Conservation (phyloP, 2,113 vertebrate species). For the Tringa solitaria region DNA sequence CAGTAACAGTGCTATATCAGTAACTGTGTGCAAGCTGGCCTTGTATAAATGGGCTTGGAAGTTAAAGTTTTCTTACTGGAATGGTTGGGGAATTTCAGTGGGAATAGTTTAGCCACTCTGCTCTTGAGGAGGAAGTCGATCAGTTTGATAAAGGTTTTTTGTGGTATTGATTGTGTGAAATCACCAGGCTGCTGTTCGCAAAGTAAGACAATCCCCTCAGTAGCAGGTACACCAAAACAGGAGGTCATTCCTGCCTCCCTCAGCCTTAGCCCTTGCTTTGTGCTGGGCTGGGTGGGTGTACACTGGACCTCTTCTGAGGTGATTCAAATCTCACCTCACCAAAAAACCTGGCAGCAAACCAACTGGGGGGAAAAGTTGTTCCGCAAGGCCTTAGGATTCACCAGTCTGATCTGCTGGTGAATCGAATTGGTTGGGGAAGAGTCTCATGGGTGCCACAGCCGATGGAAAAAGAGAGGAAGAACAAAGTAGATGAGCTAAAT, state of each 20-base stretch:
- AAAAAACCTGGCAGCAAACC: neutral
- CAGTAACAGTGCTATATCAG: neutral
- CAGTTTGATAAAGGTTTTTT: neutral
- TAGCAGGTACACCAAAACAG: neutral
- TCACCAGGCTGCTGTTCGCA: neutral
- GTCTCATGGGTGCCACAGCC: neutral
- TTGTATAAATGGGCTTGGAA: neutral
- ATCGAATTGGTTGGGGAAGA: neutral
- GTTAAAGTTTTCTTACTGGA: neutral
- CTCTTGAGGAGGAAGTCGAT: neutral
- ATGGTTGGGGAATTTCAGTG: neutral
- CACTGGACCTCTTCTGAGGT: neutral
- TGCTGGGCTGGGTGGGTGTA: neutral
- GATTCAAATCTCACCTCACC: neutral
- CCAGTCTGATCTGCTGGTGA: neutral
- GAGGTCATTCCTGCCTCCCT: neutral
- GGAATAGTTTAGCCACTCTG: neutral
- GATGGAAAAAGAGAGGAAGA: neutral
- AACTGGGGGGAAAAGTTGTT: neutral
- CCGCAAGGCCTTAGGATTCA: too few species aligned
- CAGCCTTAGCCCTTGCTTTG: neutral
- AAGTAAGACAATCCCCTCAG: neutral
- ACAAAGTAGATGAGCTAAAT: neutral
- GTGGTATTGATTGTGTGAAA: neutral
- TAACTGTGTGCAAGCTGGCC: neutral